A percentile compares a stretch with the other conserved stretches of the same genome.
Evolutionary conservation across 2,888 invertebrate species (phyloP).

Genomic region (Dasypolia templi): DNA sequence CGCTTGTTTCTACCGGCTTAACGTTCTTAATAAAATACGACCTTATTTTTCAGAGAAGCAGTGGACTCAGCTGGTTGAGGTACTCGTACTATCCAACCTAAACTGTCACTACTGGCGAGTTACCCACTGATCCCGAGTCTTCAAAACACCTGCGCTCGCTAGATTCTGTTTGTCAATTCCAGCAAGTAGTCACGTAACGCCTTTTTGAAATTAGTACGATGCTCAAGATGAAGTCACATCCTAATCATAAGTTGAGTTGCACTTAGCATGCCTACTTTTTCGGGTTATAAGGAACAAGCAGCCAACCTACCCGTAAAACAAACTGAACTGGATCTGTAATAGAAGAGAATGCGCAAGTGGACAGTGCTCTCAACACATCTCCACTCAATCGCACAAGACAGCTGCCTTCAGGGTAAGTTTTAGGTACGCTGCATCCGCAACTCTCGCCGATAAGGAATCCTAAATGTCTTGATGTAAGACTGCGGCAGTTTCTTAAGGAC

Average conservation of each 20-base stretch:
- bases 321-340: background rate
- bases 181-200: no score
- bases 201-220: background rate
- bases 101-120: background rate
- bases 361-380: background rate
- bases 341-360: background rate
- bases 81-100: background rate
- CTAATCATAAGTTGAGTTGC: background rate
- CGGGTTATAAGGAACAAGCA: background rate
- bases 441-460: background rate
- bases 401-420: background rate
- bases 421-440: background rate
- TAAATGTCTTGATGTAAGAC: background rate
- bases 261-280: background rate
- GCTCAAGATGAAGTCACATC: no score
- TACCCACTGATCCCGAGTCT: background rate
- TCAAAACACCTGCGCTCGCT: background rate
- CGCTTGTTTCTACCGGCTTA: no score
- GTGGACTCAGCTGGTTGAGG: background rate
- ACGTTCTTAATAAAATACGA: background rate
- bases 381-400: background rate
- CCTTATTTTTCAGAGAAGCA: background rate
- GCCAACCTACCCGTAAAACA: background rate
- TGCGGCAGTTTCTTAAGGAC: background rate
- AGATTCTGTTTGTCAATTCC: background rate